These are phyloP conservation scores for Drosophila virilis DNA, from an alignment of 1,140 invertebrate species.

Conservation along the genomic window DNA sequence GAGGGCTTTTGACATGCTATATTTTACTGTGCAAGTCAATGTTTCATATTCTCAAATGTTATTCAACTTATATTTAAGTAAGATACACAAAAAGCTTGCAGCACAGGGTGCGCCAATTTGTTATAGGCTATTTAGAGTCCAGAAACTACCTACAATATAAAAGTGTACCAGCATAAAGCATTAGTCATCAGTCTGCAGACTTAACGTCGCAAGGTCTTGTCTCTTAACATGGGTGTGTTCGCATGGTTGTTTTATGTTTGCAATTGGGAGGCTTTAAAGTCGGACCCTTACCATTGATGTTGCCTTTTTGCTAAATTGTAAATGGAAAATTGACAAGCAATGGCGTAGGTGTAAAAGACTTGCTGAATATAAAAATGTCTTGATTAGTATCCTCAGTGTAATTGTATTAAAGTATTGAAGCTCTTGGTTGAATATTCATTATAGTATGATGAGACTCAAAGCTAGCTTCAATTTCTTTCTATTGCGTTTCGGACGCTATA, in stretches of 20 bases:
- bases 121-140: background rate
- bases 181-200: constrained; percentile 18
- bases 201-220: background rate
- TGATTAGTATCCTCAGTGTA: background rate
- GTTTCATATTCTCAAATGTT: constrained; percentile 9
- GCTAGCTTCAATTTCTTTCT: background rate
- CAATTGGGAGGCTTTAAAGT: constrained; percentile 8
- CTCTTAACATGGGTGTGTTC: background rate
- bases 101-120: constrained; percentile 1
- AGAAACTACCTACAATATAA: background rate
- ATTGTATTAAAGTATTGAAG: background rate
- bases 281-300: background rate
- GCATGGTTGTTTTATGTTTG: background rate
- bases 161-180: background rate
- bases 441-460: background rate
- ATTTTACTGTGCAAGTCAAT: background rate
- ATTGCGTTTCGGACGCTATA: constrained; percentile 24
- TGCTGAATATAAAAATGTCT: background rate
- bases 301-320: constrained; percentile 4
- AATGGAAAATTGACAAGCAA: constrained; percentile 1
- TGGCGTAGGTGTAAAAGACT: background rate
- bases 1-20: background rate
- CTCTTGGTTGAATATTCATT: too few species aligned
- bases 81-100: background rate
- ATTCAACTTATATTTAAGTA: constrained; percentile 2